Evolutionary conservation across 1,140 invertebrate species (phyloP).

Genomic region (Caerostris darwini): DNA sequence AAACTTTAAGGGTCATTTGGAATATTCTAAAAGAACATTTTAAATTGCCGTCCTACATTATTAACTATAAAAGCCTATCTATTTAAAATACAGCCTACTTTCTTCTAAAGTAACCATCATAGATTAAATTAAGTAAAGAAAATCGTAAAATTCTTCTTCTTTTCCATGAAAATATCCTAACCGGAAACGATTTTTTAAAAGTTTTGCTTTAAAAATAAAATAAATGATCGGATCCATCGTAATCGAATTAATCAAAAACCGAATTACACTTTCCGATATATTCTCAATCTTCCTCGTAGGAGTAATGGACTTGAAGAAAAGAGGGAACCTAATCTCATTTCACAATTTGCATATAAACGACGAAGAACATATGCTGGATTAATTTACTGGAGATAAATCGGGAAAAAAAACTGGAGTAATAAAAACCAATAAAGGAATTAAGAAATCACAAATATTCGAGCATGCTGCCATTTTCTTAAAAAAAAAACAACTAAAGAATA

Average conservation of each 20-base stretch:
- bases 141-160: no score
- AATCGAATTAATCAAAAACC: not conserved
- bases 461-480: not conserved
- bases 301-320: not conserved
- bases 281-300: not conserved
- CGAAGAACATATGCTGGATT: conserved; percentile 45
- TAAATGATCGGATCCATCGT: not conserved
- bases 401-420: not conserved
- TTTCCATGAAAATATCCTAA: no score
- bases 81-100: no score
- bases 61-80: no score
- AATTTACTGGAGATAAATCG: conserved; percentile 15
- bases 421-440: conserved; percentile 34
- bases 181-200: no score
- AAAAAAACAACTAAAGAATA: not conserved
- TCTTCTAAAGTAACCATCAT: no score
- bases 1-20: no score
- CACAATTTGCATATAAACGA: conserved; percentile 58
- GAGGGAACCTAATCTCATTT: not conserved
- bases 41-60: no score
- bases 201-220: no score
- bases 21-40: no score
- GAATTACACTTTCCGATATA: not conserved
- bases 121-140: no score
- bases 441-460: conserved; percentile 22